Conservation (phyloP, 30 jellyfish, hydroid and myxozoan genomes). For the Aurelia sp. region DNA sequence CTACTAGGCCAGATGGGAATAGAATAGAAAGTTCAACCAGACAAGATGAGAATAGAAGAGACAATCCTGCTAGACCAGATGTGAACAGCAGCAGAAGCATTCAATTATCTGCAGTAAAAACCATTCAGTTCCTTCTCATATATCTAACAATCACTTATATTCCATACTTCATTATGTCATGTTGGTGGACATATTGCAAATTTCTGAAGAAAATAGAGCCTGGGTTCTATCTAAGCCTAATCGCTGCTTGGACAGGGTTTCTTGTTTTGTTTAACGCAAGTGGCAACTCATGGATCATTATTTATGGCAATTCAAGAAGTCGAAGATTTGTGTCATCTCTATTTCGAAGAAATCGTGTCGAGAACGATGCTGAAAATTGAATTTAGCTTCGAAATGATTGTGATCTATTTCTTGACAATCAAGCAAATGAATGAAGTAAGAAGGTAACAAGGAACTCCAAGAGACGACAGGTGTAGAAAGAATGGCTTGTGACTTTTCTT, state of each 20-base stretch:
- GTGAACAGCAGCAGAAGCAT: neutral
- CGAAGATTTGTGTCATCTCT: neutral
- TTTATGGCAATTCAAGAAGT: constrained; percentile 25
- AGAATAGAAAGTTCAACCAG: neutral
- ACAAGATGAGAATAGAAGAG: too few species aligned
- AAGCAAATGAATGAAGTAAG: too few species aligned
- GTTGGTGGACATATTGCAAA: constrained; percentile 33
- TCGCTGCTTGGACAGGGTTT: neutral
- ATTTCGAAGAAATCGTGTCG: too few species aligned
- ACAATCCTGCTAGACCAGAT: too few species aligned
- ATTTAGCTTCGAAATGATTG: too few species aligned
- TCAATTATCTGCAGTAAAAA: constrained; percentile 58
- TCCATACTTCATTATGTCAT: constrained; percentile 46
- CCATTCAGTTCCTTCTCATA: constrained; percentile 47
- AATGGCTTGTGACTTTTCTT: too few species aligned
- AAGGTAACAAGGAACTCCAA: too few species aligned
- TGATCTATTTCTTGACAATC: too few species aligned
- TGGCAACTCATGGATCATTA: constrained; percentile 20
- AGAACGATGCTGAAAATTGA: too few species aligned
- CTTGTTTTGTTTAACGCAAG: constrained; percentile 40
- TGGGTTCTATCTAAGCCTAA: neutral
- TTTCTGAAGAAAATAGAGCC: neutral
- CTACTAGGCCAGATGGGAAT: neutral
- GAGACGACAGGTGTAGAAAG: too few species aligned
- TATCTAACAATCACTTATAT: constrained; percentile 22